Percentiles rank a stretch among this genome's conserved stretches.
Evolutionary conservation across 2,797 vertebrate species (phyloP).

Genomic region (Spinibarbus caldwelli): DNA sequence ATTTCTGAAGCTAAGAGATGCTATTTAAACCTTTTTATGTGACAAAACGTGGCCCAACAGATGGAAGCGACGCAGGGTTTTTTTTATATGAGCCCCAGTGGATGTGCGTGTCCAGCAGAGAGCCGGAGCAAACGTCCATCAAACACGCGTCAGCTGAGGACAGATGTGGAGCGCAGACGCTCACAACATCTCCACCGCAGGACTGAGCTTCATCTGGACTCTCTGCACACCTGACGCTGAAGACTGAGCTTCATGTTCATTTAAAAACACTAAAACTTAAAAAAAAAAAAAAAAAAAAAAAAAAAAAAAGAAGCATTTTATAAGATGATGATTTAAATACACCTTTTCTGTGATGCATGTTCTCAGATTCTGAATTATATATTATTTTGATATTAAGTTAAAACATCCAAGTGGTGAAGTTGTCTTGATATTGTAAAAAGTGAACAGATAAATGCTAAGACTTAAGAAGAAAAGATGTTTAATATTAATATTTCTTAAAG

Average conservation of each 20-base stretch:
- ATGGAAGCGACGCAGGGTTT: background rate
- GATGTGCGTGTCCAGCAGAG: constrained; percentile 1
- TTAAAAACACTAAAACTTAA: background rate
- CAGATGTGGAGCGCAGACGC: background rate
- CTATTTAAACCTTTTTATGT: background rate
- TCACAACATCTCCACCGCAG: background rate
- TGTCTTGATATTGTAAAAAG: background rate
- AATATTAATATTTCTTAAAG: background rate
- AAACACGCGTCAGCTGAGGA: background rate
- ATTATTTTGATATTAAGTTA: background rate
- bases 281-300: too few relatives aligned
- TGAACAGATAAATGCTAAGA: background rate
- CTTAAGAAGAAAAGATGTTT: too few relatives aligned
- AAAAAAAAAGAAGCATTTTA: background rate
- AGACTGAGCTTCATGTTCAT: too few relatives aligned
- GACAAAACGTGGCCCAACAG: background rate
- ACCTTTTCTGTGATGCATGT: background rate
- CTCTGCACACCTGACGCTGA: background rate
- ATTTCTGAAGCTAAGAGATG: background rate
- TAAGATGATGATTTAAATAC: background rate
- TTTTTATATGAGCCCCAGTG: background rate
- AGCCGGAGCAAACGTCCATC: background rate
- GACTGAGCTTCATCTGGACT: background rate
- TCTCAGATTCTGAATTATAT: background rate
- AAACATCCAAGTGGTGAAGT: background rate